A percentile compares a stretch with the other conserved stretches of the same genome.
phyloP scores from a whole-genome alignment of 2,797 vertebrate genomes.

The Prunella strophiata region DNA sequence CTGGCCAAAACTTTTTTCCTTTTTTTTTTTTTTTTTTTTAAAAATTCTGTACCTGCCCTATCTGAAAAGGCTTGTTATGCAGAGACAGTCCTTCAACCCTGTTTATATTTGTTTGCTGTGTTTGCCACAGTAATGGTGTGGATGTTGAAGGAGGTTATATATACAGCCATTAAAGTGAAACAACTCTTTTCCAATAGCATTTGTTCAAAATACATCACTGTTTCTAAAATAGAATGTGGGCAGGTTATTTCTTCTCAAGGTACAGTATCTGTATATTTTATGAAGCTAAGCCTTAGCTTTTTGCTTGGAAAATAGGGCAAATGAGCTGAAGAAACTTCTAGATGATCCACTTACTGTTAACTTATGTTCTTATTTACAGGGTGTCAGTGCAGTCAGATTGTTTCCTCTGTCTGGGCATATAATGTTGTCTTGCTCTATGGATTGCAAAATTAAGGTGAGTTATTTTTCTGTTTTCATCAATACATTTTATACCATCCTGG shows the following conservation, averaged over 20 bases:
- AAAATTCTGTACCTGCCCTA: background rate
- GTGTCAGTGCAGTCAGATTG: conserved; percentile 94
- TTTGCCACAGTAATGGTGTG: background rate
- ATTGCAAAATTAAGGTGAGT: conserved; percentile 98
- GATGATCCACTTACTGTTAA: background rate
- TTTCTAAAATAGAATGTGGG: background rate
- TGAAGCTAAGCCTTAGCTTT: background rate
- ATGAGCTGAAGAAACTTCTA: background rate
- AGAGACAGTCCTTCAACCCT: background rate
- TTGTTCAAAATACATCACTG: background rate
- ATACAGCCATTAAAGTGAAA: background rate
- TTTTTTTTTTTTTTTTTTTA: background rate
- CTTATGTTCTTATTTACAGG: conserved; percentile 77
- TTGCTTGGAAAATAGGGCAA: background rate
- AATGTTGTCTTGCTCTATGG: conserved; percentile 94
- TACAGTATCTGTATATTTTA: background rate
- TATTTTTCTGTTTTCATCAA: background rate
- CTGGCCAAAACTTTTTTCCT: background rate
- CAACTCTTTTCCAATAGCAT: background rate
- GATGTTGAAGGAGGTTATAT: background rate
- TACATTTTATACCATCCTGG: background rate
- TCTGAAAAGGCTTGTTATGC: background rate
- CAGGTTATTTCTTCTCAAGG: background rate
- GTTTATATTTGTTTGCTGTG: conserved; percentile 15
- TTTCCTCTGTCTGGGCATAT: conserved; percentile 94